Conservation (phyloP, 2,797 vertebrate genomes). For the Sarcophilus harrisii region DNA sequence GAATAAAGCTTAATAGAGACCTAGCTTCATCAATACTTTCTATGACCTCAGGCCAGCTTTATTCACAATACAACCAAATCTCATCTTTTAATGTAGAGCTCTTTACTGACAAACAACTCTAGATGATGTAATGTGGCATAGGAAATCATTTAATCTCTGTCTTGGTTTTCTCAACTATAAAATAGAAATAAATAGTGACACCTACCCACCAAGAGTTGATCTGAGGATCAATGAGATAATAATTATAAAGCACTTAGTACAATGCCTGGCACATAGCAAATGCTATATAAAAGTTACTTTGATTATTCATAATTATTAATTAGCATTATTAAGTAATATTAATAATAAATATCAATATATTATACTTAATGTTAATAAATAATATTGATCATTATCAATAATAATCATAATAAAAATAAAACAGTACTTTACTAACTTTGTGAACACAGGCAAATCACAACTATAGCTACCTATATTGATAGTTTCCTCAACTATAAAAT, state of each 20-base stretch:
- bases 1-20: neutral
- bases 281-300: neutral
- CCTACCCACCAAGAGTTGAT: no score
- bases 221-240: neutral
- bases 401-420: neutral
- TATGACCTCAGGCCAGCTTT: neutral
- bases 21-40: neutral
- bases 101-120: neutral
- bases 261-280: neutral
- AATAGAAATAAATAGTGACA: neutral
- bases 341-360: neutral
- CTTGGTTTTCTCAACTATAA: neutral
- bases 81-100: neutral
- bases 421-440: neutral
- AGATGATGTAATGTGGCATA: neutral
- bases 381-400: neutral
- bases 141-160: neutral
- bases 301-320: neutral
- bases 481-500: neutral
- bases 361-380: neutral
- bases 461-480: neutral
- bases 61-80: neutral
- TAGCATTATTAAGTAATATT: neutral
- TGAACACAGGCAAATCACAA: neutral
- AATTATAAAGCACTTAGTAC: neutral